Base-by-base conservation (phyloP, 2,113 vertebrate species). In the Anoura caudifer region DNA sequence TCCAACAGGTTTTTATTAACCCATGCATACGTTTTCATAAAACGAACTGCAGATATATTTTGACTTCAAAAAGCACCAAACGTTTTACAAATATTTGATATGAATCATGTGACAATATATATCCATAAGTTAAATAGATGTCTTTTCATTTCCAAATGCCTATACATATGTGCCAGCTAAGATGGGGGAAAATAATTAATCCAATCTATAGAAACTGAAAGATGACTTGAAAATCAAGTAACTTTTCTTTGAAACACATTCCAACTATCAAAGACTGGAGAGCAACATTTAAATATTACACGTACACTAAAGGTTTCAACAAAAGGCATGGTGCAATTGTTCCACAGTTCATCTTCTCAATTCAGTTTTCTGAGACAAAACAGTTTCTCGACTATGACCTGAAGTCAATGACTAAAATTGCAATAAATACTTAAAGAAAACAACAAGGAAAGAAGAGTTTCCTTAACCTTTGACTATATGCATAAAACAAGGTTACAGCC, bases 351-450 rank as follows among this genome's bases (percentile, higher is more conserved):
- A 50, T 94, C 24, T 81, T 85, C 90, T 89, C 77, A 31, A 47
- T 85, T 97, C 89, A 52, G 91, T 72, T 87, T 97, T 91, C 94
- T 73, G 47, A 94, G 75, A 90, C 96, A 96, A 97, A 97, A 97
- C 96, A 96, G 95, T 97, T 97, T 97, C 95, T 97, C 87, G 86
- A 93, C 69, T 67, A 7, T 4, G 6, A 50, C 96, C 76, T 33
- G 19, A 7, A 88, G 65, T 61, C 28, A 24, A 45, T 63, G 76
- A 28, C 69, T 36, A 88, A 97, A 98, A 84, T n/a, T 73, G 87
- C 61, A 63, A 82, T 36, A 41, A 83, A 43, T 47, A n/a, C 28
- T 81, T 91, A 43, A 77, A 65, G 87, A 47, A 86, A 13, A 38
- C 28, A 73, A 28, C 76, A 85, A 38, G 67, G 67, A 80, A 95